phyloP scores from a whole-genome alignment of 1,140 invertebrate genomes.

The Sesamia nonagrioides region DNA sequence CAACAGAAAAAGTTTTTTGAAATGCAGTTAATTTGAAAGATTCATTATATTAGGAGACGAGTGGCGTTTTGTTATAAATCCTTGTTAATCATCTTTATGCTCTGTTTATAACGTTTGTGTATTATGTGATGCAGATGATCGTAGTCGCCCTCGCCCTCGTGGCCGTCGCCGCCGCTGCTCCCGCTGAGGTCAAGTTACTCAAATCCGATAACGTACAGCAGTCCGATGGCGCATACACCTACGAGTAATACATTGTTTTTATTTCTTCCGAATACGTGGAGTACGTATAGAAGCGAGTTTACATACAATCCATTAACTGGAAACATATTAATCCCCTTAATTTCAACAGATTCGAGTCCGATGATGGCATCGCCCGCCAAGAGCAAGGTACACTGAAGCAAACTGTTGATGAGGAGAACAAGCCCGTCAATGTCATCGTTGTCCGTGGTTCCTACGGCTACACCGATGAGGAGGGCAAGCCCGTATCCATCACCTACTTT shows the following conservation, averaged over 20 bases:
- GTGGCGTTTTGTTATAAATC: too few relatives aligned
- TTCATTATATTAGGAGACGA: too few relatives aligned
- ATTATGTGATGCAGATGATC: slow-evolving; percentile 65
- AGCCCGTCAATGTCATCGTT: slow-evolving; percentile 64
- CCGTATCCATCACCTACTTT: slow-evolving; percentile 72
- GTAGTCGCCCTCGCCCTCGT: slow-evolving; percentile 77
- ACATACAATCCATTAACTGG: too few relatives aligned
- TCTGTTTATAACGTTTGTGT: neutral
- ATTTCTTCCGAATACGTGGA: neutral
- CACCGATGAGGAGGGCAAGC: slow-evolving; percentile 62
- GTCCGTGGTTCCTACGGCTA: slow-evolving; percentile 67
- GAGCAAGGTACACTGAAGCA: neutral
- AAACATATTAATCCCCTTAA: neutral
- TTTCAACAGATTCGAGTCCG: neutral
- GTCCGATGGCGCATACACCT: slow-evolving; percentile 36
- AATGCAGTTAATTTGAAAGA: too few relatives aligned
- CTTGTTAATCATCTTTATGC: neutral
- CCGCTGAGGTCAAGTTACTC: slow-evolving; percentile 36
- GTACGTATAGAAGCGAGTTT: neutral
- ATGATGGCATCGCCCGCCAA: neutral
- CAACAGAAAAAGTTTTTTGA: too few relatives aligned
- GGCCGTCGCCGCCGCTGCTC: slow-evolving; percentile 67
- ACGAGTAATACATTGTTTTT: slow-evolving; percentile 60
- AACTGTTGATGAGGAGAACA: slow-evolving; percentile 59
- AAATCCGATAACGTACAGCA: neutral